Evolutionary conservation across 2,888 invertebrate genomes (phyloP), one percentile per base, ranked within the genome.

Genomic region (Lasioglossum pauxillum): DNA sequence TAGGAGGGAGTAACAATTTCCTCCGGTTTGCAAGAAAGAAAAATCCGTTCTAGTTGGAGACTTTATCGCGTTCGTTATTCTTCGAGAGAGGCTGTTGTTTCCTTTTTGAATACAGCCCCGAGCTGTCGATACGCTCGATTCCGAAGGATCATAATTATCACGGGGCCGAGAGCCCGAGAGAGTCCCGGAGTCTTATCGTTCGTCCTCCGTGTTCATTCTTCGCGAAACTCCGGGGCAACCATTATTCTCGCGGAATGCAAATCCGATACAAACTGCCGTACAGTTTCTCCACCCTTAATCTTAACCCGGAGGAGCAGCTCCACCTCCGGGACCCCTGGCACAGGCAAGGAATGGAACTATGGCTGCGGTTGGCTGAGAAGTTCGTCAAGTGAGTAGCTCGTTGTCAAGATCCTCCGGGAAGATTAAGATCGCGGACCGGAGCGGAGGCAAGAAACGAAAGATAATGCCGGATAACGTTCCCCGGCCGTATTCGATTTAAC

Each of bases 181-280:
- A 89, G 64, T 82, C 78, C 73, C 46, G 57, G n/a, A 57, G 78
- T 83, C 86, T 87, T 87, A 89, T 89, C 90, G 74, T 72, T 69
- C 75, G 82, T 49, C n/a, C 74, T 23, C 5, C 74, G 19, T n/a
- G 75, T 31, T 41, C 76, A 64, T 75, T 82, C 84, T 53, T 84
- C 75, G n/a, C 60, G 75, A 85, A 90, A 85, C 87, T 87, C 86
- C 49, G 73, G 23, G 14, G 16, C 85, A 81, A 74, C 87, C 86
- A 91, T 91, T 91, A 91, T 90, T 89, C 85, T 69, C 71, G 57
- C 79, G 82, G 85, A 91, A 91, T 91, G 90, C 86, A 91, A 91
- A 91, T 91, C 87, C 90, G 89, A 91, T 91, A 91, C 90, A 91
- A 91, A 91, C 86, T 88, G 89, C 85, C 81, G 80, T 71, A 44